Evolutionary conservation across 92 coral and sea anemone species (phyloP).

Genomic region (Nematostella vectensis): DNA sequence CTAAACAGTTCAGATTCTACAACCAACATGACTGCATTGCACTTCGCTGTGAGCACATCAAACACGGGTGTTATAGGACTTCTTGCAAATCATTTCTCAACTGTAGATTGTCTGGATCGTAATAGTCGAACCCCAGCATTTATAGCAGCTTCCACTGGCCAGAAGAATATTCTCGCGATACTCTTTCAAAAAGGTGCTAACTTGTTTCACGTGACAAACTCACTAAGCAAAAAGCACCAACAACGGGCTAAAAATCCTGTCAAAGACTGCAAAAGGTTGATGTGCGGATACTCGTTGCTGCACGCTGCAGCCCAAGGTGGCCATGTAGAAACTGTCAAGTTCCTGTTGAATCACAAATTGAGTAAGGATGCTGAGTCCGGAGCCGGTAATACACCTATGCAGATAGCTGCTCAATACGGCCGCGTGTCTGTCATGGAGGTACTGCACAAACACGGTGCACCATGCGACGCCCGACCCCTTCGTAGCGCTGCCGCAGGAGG

Average conservation of each 20-base stretch:
- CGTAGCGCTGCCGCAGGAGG: conserved; percentile 64
- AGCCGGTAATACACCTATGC: conserved; percentile 28
- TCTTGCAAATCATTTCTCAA: conserved; percentile 21
- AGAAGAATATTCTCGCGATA: conserved; percentile 23
- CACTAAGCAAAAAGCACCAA: conserved; percentile 3
- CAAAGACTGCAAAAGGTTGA: conserved; percentile 20
- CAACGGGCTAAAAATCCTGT: conserved; percentile 17
- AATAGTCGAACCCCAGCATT: conserved; percentile 59
- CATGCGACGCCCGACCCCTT: conserved; percentile 27
- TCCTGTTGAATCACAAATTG: conserved; percentile 25
- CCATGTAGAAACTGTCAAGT: conserved; percentile 26
- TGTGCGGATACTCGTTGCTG: conserved; percentile 44
- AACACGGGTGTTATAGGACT: conserved; percentile 19
- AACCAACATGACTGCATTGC: conserved; percentile 39
- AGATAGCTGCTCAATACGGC: conserved; percentile 59
- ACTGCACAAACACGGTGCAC: conserved; percentile 32
- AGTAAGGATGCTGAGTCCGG: conserved; percentile 19
- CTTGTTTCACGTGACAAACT: conserved; percentile 14
- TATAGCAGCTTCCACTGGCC: conserved; percentile 43
- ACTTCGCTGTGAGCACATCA: conserved; percentile 34
- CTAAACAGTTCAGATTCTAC: conserved; percentile 15
- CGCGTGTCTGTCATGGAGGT: conserved; percentile 27
- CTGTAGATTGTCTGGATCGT: conserved; percentile 38
- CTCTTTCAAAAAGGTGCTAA: conserved; percentile 37
- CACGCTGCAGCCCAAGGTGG: conserved; percentile 65